phyloP scores from a whole-genome alignment of 2,888 invertebrate genomes.

The Prostheceraeus crozeri region DNA sequence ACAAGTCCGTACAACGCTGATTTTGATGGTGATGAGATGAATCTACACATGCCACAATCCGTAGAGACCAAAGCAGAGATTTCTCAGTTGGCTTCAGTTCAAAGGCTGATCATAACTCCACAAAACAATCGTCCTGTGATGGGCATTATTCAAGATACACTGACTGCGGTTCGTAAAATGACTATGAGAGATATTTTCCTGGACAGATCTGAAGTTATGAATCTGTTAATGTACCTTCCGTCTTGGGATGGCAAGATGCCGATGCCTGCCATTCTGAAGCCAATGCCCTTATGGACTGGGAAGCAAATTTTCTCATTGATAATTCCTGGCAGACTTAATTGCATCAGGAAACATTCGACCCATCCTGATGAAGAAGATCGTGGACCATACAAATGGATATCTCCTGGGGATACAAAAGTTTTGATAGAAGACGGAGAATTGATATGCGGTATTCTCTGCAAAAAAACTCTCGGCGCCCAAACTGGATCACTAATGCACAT shows the following conservation, averaged over 20 bases:
- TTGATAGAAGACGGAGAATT: constrained; percentile 87
- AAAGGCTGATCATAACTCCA: constrained; percentile 94
- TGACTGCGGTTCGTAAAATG: constrained; percentile 97
- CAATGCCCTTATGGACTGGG: constrained; percentile 88
- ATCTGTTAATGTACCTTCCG: constrained; percentile 92
- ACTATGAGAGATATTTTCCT: constrained; percentile 96
- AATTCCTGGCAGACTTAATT: constrained; percentile 91
- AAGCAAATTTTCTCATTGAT: constrained; percentile 95
- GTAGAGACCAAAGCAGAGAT: constrained; percentile 97
- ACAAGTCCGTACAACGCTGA: constrained; percentile 99
- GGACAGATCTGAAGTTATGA: constrained; percentile 92
- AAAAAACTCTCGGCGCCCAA: constrained; percentile 90
- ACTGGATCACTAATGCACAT: constrained; percentile 95
- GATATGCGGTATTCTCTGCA: constrained; percentile 94
- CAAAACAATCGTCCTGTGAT: constrained; percentile 98
- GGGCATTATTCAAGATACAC: constrained; percentile 97
- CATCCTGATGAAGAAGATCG: constrained; percentile 99
- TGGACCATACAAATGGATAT: constrained; percentile 97
- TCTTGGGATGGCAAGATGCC: constrained; percentile 99
- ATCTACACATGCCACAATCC: constrained; percentile 93
- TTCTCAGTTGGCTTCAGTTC: constrained; percentile 91
- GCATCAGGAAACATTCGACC: constrained; percentile 91
- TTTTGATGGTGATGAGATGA: constrained; percentile 99
- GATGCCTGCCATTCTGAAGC: constrained; percentile 89
- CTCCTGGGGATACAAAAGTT: constrained; percentile 94